phyloP scores from a whole-genome alignment of 1,140 invertebrate genomes.

The Helicoverpa zea region DNA sequence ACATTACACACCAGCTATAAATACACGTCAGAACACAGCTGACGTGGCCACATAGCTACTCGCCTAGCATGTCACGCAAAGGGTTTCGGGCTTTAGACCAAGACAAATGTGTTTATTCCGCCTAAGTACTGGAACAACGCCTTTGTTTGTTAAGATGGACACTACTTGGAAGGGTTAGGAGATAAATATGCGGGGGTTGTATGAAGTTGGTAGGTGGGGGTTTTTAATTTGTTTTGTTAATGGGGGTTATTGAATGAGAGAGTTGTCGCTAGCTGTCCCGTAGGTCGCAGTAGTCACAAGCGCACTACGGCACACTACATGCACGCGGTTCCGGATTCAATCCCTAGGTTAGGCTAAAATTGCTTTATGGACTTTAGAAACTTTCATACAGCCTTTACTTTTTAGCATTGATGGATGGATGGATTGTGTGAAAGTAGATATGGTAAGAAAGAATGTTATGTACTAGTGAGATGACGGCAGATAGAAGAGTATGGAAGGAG shows the following conservation, averaged over 20 bases:
- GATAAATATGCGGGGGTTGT: conserved; percentile 25
- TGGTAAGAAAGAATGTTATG: too few relatives aligned
- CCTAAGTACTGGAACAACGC: conserved; percentile 44
- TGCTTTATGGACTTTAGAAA: too few relatives aligned
- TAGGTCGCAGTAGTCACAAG: too few relatives aligned
- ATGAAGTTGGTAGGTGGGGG: background rate
- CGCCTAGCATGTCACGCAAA: conserved; percentile 41
- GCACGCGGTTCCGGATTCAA: too few relatives aligned
- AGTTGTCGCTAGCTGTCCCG: background rate
- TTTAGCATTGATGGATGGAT: too few relatives aligned
- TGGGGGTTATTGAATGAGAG: background rate
- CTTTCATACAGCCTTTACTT: too few relatives aligned
- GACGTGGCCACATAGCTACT: conserved; percentile 44
- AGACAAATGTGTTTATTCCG: conserved; percentile 53
- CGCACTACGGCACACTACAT: too few relatives aligned
- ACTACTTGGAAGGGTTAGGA: conserved; percentile 39
- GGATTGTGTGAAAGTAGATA: too few relatives aligned
- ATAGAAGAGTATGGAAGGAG: too few relatives aligned
- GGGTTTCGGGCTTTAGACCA: conserved; percentile 45
- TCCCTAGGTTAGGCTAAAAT: too few relatives aligned
- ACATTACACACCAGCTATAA: conserved; percentile 50
- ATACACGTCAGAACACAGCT: conserved; percentile 47
- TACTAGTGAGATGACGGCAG: too few relatives aligned
- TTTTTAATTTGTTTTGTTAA: background rate
- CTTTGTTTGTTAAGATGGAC: conserved; percentile 43